Evolutionary conservation across 1,140 invertebrate species (phyloP), one percentile per base, ranked within the genome.

Genomic region (Musca vetustissima): DNA sequence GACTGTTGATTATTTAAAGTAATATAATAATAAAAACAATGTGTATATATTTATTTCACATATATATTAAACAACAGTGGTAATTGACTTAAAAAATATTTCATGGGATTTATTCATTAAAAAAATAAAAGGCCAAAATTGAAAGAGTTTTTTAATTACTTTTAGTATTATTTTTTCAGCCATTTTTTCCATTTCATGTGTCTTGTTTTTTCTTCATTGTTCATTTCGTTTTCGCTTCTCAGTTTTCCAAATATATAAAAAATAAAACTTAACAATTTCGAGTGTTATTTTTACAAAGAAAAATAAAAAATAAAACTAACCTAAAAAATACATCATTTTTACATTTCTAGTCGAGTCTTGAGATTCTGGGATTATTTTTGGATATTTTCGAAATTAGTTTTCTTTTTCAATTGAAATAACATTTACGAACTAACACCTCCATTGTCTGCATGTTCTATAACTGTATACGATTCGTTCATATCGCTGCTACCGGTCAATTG

Each of bases 381-480:
- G 9, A 19, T 11, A 36, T 55, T 59, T 59, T 15, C 15, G 6
- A 8, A n/a, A 6, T 49, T 6, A 49, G 47, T 49, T 49, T 49
- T 49, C 11, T 50, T 13, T 50, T 19, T 49, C 8, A 8, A n/a
- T n/a, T n/a, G n/a, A n/a, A n/a, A n/a, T n/a, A n/a, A 6, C 17
- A 36, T 61, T 61, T 61, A 61, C 7, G 57, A 61, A 36, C 28
- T 36, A 36, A 61, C 57, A 61, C 57, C 57, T 19, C 57, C 57
- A 61, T 61, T 61, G 17, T 61, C 57, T 19, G 28, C 11, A 36
- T 61, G 57, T 61, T 61, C 57, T 11, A 61, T 19, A 9, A 61
- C 57, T 2, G 57, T 61, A 61, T 61, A 61, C 28, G 57, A 36
- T 43, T 61, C 57, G 11, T 28, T 36, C 9, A 61, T 22, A 61